Evolutionary conservation across 1,140 invertebrate species (phyloP).

Genomic region (Chrysopa pallens): DNA sequence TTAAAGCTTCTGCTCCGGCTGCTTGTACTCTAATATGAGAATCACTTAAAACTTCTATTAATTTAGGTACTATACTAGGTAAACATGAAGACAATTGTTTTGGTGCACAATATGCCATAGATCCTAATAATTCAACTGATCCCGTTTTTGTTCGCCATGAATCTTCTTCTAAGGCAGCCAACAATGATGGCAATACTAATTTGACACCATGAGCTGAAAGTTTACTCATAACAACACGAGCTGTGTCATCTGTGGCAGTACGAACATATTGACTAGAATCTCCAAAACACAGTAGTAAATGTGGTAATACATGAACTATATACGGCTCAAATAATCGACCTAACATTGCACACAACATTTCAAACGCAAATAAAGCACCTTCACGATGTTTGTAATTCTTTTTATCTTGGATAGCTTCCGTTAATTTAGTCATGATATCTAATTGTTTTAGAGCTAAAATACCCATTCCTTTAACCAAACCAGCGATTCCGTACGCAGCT

Average conservation of each 20-base stretch:
- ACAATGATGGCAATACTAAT: constrained; percentile 75
- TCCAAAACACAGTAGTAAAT: constrained; percentile 89
- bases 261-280: constrained; percentile 83
- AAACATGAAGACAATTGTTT: constrained; percentile 95
- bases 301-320: constrained; percentile 90
- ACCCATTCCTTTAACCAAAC: constrained; percentile 87
- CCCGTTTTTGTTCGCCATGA: constrained; percentile 97
- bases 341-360: constrained; percentile 89
- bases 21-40: constrained; percentile 97
- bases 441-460: constrained; percentile 89
- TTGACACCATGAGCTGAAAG: constrained; percentile 94
- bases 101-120: constrained; percentile 96
- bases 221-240: constrained; percentile 92
- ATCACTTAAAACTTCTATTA: constrained; percentile 93
- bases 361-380: constrained; percentile 93
- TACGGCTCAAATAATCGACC: constrained; percentile 97
- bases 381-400: constrained; percentile 87
- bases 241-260: constrained; percentile 85
- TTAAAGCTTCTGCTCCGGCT: constrained; percentile 84
- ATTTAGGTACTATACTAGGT: constrained; percentile 94
- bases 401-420: constrained; percentile 90
- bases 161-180: constrained; percentile 90
- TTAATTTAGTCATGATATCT: constrained; percentile 88
- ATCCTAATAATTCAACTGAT: constrained; percentile 89
- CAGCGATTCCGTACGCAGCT: constrained; percentile 76